Evolutionary conservation across 2,888 invertebrate species (phyloP).

Genomic region (Meliscaeva auricollis): DNA sequence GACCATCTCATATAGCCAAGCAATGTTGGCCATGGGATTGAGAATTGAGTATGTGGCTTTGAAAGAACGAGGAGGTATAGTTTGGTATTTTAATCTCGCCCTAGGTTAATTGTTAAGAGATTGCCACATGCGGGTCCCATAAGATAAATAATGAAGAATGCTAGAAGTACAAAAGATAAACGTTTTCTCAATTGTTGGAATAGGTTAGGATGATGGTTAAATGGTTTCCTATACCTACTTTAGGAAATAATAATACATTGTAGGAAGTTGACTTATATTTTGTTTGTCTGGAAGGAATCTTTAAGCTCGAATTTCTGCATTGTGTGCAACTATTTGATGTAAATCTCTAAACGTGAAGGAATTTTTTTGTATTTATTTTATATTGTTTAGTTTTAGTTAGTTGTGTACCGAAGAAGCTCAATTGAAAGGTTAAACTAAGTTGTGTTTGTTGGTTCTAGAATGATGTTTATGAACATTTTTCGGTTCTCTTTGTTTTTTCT

Average conservation of each 20-base stretch:
- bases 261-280: slow-evolving; percentile 18
- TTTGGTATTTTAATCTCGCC: slow-evolving; percentile 59
- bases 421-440: slow-evolving; percentile 2
- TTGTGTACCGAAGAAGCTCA: no score
- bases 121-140: slow-evolving; percentile 51
- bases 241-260: slow-evolving; percentile 15
- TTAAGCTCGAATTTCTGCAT: background rate
- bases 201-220: slow-evolving; percentile 11
- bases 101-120: slow-evolving; percentile 69
- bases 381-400: background rate
- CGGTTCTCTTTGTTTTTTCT: no score
- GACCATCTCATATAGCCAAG: slow-evolving; percentile 24
- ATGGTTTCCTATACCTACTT: slow-evolving; percentile 15
- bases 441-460: no score
- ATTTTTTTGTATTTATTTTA: background rate
- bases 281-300: background rate
- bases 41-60: slow-evolving; percentile 4
- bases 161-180: slow-evolving; percentile 25
- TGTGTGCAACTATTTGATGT: slow-evolving; percentile 20
- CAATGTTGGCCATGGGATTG: no score
- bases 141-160: slow-evolving; percentile 38
- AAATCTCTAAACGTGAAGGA: slow-evolving; percentile 25
- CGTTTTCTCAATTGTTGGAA: slow-evolving; percentile 6
- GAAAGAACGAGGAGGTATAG: slow-evolving; percentile 45
- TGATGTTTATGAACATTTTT: no score